Base-by-base conservation (phyloP, 2,888 invertebrate genomes). In the Endomychus coccineus region DNA sequence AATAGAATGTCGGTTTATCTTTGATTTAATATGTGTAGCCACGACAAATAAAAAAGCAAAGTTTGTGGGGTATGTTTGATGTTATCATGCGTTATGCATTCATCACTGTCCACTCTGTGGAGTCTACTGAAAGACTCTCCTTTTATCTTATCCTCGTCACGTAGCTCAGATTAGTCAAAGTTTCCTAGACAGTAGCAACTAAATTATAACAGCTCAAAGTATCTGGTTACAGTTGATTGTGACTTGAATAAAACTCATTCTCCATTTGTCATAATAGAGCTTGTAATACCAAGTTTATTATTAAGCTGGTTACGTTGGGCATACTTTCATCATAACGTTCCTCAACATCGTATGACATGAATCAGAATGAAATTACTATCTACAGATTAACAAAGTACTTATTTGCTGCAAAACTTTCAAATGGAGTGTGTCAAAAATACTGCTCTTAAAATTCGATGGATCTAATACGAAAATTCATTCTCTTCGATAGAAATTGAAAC, bases 131-230 rank as follows among this genome's bases (percentile, higher is more conserved):
- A n/a, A n/a, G n/a, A 10, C 29, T 11, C 29, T 5, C 4, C 29
- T 11, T 7, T 14, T 6, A 13, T 10, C 6, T 42, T 42, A 51
- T 49, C 39, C 55, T 16, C 38, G 21, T 44, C 58, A 58, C 58
- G 57, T 58, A 35, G 35, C 29, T 33, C 42, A 56, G 56, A 58
- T 58, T 57, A 58, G 55, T 58, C 56, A 57, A 55, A 56, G 49
- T 57, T 49, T 50, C 48, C 11, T 6, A 52, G 51, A 46, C 37
- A 42, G 42, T 46, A 41, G 31, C 40, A 55, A 56, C 54, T 55
- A 55, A 55, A 55, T 56, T 55, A 55, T 55, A 55, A 53, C 53
- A 51, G 47, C 51, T 49, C 45, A 50, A 56, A 55, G 52, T 56
- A 56, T 56, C 47, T 38, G 38, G 47, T 51, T 50, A 36, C 49